These are phyloP conservation scores for Tolypeutes matacus DNA, from an alignment of 2,797 vertebrate genomes.

Conservation along the genomic window DNA sequence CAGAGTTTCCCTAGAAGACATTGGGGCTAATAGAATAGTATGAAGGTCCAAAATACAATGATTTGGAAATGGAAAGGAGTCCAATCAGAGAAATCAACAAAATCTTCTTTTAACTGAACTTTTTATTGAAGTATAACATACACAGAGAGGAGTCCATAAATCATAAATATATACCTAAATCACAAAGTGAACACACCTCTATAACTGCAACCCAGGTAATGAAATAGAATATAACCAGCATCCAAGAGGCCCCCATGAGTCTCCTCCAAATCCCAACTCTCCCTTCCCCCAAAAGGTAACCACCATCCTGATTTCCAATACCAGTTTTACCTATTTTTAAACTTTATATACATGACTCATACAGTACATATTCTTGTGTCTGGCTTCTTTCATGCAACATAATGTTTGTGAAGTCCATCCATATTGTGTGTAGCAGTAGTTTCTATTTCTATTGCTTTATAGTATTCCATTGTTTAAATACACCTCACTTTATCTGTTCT, in stretches of 20 bases:
- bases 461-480: not conserved
- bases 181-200: not conserved
- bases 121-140: not conserved
- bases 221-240: not conserved
- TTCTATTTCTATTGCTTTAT: constrained; percentile 21
- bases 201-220: not conserved
- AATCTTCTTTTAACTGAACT: not conserved
- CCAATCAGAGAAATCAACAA: not conserved
- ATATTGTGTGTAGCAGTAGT: not conserved
- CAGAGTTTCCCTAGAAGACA: not conserved
- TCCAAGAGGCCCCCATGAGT: not conserved
- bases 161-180: not conserved
- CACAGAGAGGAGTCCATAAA: not conserved
- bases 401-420: not conserved
- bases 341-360: not conserved
- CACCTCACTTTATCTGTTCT: not conserved
- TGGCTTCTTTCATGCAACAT: not conserved
- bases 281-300: not conserved
- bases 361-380: not conserved
- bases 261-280: not conserved
- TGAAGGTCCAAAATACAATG: not conserved
- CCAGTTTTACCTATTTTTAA: not conserved
- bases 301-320: not conserved
- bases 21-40: not conserved
- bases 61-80: not conserved